Percentiles rank a stretch among this genome's conserved stretches.
Evolutionary conservation across 2,888 invertebrate species (phyloP).

Genomic region (Mantis religiosa): DNA sequence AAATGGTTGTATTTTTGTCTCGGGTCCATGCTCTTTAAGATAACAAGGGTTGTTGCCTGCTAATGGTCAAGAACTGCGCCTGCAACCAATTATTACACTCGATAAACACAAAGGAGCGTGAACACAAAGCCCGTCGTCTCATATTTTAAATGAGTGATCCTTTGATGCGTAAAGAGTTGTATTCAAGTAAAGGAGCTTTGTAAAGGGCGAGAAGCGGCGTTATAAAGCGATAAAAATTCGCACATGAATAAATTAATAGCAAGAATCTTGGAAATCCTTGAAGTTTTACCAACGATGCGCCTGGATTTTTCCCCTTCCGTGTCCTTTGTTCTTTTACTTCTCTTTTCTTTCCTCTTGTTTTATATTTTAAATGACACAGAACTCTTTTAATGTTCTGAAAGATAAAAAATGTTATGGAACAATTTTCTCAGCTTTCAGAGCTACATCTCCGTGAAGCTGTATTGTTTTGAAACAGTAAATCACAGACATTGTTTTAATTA

Average conservation of each 20-base stretch:
- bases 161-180: neutral
- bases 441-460: too few relatives aligned
- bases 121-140: neutral
- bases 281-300: neutral
- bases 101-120: neutral
- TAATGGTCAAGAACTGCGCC: neutral
- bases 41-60: too few relatives aligned
- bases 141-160: neutral
- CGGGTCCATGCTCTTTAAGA: too few relatives aligned
- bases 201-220: neutral
- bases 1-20: too few relatives aligned
- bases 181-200: neutral
- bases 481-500: too few relatives aligned
- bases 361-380: too few relatives aligned
- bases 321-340: too few relatives aligned
- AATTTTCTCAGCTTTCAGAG: too few relatives aligned
- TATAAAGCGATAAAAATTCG: neutral
- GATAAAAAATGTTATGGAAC: too few relatives aligned
- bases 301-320: neutral
- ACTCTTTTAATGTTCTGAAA: too few relatives aligned
- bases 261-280: neutral
- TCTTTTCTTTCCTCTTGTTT: too few relatives aligned
- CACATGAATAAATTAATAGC: neutral
- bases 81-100: neutral
- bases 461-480: too few relatives aligned